Base-by-base conservation (phyloP, 2,888 invertebrate genomes). In the Stramonita haemastoma region DNA sequence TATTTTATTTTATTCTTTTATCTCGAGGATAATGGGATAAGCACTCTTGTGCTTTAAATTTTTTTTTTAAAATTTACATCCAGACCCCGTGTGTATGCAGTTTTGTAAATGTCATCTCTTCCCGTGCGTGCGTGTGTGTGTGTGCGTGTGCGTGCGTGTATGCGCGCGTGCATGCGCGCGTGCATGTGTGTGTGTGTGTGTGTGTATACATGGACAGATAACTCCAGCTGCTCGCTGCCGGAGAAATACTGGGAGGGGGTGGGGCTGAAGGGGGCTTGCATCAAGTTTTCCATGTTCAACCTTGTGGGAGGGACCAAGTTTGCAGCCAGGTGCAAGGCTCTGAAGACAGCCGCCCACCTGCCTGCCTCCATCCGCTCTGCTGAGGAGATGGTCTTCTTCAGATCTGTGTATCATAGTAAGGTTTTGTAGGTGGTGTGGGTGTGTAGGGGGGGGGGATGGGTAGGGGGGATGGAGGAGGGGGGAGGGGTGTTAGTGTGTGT, bases 181-280 rank as follows among this genome's bases (percentile, higher is more conserved):
- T 46, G 46, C 46, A 46, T 46, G 8, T 46, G 46, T 46, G 46
- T 46, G 46, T 46, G 46, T 46, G 46, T 46, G 46, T 46, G 46
- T 46, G 46, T 2, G 8, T 8, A 8, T 46, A 66, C 66, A 22
- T 66, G 66, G 36, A 26, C 84, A 85, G 84, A 85, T 57, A 86
- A 86, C 34, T 86, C 86, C 19, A 60, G 60, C 32, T 86, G 86
- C 60, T 86, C 86, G 22, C 32, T 22, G 1, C 66, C 86, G 2
- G 66, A 66, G 5, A 22, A 2, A 19, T 22, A 32, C 32, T 66
- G 86, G 86, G 84, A 86, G 66, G 86, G 86, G 19, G 86, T 86
- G 17, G 86, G 66, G 6, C 2, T 32, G 86, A 17, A 66, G 2
- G 86, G 86, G 17, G 60, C 86, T 4, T 86, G 86, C 22, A 66